These are phyloP conservation scores for Notarius quadriscutis DNA, from an alignment of 2,113 vertebrate genomes.

Conservation along the genomic window DNA sequence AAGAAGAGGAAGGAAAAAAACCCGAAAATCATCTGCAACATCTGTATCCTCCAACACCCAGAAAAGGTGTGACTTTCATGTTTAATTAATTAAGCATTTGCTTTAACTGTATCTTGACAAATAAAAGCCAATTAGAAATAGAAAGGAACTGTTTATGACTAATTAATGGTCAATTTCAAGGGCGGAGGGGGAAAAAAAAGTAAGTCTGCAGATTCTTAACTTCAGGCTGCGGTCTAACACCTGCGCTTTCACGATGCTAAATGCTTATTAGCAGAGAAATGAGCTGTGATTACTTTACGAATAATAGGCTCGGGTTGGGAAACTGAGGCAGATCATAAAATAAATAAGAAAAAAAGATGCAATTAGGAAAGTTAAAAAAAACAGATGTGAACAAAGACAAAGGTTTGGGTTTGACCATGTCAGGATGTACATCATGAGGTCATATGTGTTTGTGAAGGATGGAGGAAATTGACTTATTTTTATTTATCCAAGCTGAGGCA, in stretches of 20 bases:
- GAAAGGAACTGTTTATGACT: constrained; percentile 69
- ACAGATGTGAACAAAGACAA: constrained; percentile 12
- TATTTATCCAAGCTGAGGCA: neutral
- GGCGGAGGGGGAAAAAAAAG: constrained; percentile 44
- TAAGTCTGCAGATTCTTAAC: constrained; percentile 53
- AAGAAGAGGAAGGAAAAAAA: neutral
- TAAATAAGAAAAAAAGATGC: neutral
- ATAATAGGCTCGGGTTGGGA: neutral
- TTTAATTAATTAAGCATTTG: constrained; percentile 78
- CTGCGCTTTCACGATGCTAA: constrained; percentile 45
- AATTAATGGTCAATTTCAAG: constrained; percentile 72
- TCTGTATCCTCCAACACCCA: constrained; percentile 75
- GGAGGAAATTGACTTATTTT: neutral
- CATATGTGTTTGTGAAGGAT: neutral
- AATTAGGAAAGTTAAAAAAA: neutral
- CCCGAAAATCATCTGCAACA: constrained; percentile 62
- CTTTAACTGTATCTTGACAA: constrained; percentile 75
- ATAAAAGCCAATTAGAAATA: constrained; percentile 73
- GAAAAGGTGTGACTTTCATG: constrained; percentile 75
- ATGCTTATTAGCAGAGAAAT: constrained; percentile 51
- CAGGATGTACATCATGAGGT: neutral
- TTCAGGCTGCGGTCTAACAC: constrained; percentile 41
- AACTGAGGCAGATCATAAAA: neutral
- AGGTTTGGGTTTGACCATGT: neutral
- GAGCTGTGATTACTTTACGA: constrained; percentile 28